Evolutionary conservation across 2,888 invertebrate genomes (phyloP).

Genomic region (Orthosia gracilis): DNA sequence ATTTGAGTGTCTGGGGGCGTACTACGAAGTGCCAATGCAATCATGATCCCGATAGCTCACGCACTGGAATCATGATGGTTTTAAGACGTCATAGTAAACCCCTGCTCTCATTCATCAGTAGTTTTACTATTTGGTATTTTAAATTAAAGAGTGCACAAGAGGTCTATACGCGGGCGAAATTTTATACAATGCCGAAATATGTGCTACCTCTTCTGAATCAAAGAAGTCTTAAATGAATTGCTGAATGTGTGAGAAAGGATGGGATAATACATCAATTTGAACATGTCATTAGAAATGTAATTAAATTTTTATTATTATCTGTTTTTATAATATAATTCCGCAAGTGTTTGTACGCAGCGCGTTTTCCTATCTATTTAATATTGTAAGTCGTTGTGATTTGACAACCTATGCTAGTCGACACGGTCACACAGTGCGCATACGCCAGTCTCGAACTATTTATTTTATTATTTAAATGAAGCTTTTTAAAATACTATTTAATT

Average conservation of each 20-base stretch:
- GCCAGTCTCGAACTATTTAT: conserved; percentile 65
- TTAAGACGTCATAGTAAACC: too few relatives aligned
- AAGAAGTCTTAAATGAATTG: conserved; percentile 23
- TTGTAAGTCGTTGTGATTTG: conserved; percentile 55
- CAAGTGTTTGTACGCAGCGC: conserved; percentile 54
- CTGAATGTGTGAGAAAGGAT: background rate
- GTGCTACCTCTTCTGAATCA: conserved; percentile 17
- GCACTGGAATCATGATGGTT: too few relatives aligned
- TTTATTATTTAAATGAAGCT: conserved; percentile 41
- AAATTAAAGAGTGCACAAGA: conserved; percentile 13
- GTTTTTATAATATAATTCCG: conserved; percentile 48
- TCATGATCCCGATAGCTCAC: too few relatives aligned
- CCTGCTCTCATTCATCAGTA: conserved; percentile 4
- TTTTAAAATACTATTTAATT: conserved; percentile 14
- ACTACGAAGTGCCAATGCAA: too few relatives aligned
- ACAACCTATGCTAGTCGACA: conserved; percentile 75
- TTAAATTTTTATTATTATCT: conserved; percentile 25
- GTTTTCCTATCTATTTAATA: conserved; percentile 60
- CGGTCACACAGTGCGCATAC: conserved; percentile 69
- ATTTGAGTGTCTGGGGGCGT: too few relatives aligned
- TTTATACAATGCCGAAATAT: conserved; percentile 23
- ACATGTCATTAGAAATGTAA: conserved; percentile 56
- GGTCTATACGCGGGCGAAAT: conserved; percentile 18
- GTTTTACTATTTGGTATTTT: conserved; percentile 14
- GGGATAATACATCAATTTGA: conserved; percentile 31